These are phyloP conservation scores for Steromphala cineraria DNA, from an alignment of 2,888 invertebrate species.

Conservation along the genomic window DNA sequence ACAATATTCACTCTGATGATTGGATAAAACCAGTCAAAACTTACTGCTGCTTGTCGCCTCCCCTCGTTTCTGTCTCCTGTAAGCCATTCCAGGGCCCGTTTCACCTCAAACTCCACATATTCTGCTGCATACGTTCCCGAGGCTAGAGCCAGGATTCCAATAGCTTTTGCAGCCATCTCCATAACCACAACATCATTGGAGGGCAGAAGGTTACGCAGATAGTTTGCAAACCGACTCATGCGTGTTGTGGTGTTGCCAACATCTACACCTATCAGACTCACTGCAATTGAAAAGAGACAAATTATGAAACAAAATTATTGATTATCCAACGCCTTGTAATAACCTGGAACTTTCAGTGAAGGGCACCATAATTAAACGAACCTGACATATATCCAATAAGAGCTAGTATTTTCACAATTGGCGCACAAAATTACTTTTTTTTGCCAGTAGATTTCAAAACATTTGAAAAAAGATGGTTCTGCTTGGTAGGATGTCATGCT, in stretches of 20 bases:
- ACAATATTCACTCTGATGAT: too few species aligned
- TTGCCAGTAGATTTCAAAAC: too few species aligned
- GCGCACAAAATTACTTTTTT: too few species aligned
- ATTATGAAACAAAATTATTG: background rate
- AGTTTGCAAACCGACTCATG: slow-evolving; percentile 94
- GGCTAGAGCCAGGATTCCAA: slow-evolving; percentile 90
- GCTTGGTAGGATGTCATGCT: too few species aligned
- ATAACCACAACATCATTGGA: slow-evolving; percentile 94
- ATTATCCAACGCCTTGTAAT: too few species aligned
- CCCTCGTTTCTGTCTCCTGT: slow-evolving; percentile 91
- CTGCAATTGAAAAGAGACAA: slow-evolving; percentile 77
- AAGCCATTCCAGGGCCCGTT: slow-evolving; percentile 96
- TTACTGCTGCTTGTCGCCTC: slow-evolving; percentile 90
- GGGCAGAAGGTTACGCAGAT: slow-evolving; percentile 90
- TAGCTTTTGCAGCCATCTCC: slow-evolving; percentile 96
- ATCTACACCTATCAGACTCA: slow-evolving; percentile 94
- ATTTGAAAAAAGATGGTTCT: too few species aligned
- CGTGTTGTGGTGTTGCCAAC: slow-evolving; percentile 92
- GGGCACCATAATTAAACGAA: too few species aligned
- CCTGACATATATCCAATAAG: too few species aligned
- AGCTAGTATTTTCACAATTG: too few species aligned
- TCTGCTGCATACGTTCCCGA: slow-evolving; percentile 94
- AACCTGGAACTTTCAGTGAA: too few species aligned
- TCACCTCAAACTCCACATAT: slow-evolving; percentile 98
- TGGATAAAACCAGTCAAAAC: too few species aligned